Evolutionary conservation across 2,888 invertebrate species (phyloP).

Genomic region (Danaus chrysippus): DNA sequence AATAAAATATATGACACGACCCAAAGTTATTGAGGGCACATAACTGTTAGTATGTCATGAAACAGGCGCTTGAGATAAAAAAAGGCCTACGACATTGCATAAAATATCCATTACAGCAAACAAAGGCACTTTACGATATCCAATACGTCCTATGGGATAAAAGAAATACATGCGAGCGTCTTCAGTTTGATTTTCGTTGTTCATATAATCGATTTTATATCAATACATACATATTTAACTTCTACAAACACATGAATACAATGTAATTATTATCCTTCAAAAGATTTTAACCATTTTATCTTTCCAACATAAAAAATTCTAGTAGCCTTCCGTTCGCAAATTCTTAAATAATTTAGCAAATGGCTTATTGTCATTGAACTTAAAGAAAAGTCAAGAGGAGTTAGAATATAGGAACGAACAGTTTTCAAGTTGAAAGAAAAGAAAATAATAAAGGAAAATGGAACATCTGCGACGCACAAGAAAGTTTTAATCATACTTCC

Average conservation of each 20-base stretch:
- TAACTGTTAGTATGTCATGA: conserved; percentile 39
- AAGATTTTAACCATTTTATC: too few species aligned
- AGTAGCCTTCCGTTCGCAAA: not conserved
- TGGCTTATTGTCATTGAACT: conserved; percentile 5
- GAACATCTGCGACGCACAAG: conserved; percentile 14
- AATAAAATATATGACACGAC: conserved; percentile 1
- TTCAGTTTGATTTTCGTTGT: conserved; percentile 4
- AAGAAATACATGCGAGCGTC: conserved; percentile 24
- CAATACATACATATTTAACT: too few species aligned
- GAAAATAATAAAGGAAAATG: conserved; percentile 20
- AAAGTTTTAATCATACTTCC: conserved; percentile 23
- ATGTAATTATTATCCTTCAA: too few species aligned
- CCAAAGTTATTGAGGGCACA: conserved; percentile 35
- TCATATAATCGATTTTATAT: not conserved
- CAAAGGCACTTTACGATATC: conserved; percentile 44
- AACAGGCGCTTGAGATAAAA: conserved; percentile 38
- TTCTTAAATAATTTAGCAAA: not conserved
- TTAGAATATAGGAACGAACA: conserved; percentile 10
- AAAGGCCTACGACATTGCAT: conserved; percentile 41
- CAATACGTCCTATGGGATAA: conserved; percentile 43
- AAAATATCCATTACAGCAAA: conserved; percentile 47
- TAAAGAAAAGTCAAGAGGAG: not conserved
- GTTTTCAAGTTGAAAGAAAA: conserved; percentile 18
- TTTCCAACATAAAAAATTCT: too few species aligned
- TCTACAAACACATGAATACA: too few species aligned